A percentile compares a stretch with the other conserved stretches of the same genome.
Conservation (phyloP, 2,888 invertebrate species). For the Erebia epiphron region DNA sequence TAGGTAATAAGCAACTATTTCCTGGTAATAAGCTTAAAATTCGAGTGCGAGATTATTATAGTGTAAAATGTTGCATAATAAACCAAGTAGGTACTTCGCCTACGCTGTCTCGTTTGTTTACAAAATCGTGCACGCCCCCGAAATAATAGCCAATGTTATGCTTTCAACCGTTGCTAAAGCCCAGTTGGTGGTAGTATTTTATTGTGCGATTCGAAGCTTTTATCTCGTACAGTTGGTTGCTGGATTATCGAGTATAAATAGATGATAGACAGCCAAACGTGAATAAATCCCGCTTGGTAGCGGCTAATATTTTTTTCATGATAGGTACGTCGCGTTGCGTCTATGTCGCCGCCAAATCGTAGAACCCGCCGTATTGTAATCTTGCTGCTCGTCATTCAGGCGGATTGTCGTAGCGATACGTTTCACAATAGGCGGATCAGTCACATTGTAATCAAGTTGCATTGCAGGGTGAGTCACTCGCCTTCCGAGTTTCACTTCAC, state of each 20-base stretch:
- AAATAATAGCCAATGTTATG: conserved; percentile 59
- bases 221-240: conserved; percentile 78
- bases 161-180: conserved; percentile 60
- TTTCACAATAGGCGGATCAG: too few species aligned
- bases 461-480: too few species aligned
- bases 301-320: conserved; percentile 30
- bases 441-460: too few species aligned
- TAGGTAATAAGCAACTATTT: too few species aligned
- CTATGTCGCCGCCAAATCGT: conserved; percentile 19
- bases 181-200: conserved; percentile 58
- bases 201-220: conserved; percentile 68
- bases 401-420: too few species aligned
- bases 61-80: conserved; percentile 42
- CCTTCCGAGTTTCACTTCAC: too few species aligned
- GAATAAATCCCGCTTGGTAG: conserved; percentile 51
- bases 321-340: not conserved
- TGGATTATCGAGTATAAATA: conserved; percentile 74
- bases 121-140: conserved; percentile 66
- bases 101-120: conserved; percentile 73
- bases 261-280: conserved; percentile 71
- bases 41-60: too few species aligned
- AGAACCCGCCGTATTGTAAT: too few species aligned
- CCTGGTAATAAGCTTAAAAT: too few species aligned
- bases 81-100: conserved; percentile 60
- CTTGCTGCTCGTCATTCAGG: too few species aligned